Percentiles rank a stretch among this genome's conserved stretches.
Evolutionary conservation across 2,797 vertebrate genomes (phyloP).

Genomic region (Manis crassicaudata): DNA sequence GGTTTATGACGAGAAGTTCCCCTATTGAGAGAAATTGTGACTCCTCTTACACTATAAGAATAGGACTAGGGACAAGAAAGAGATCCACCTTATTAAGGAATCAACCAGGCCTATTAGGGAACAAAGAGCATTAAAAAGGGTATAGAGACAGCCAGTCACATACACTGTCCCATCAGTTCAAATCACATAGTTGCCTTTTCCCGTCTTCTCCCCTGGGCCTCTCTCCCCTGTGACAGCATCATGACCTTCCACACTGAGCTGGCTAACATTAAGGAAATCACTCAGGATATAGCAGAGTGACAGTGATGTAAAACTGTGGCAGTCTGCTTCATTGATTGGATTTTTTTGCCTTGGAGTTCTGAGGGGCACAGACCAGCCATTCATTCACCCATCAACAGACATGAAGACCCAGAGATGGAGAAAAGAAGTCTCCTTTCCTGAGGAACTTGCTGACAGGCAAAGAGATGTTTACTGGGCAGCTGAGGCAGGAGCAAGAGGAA

Average conservation of each 20-base stretch:
- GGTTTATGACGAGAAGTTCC: not conserved
- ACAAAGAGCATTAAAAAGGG: not conserved
- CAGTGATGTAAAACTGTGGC: not conserved
- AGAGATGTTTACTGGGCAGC: not conserved
- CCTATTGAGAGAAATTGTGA: not conserved
- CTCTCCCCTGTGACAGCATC: not conserved
- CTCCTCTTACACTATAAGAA: constrained; percentile 17
- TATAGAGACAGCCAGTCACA: not conserved
- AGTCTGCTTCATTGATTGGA: not conserved
- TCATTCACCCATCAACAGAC: not conserved
- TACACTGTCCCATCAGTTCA: not conserved
- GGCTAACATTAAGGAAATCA: not conserved
- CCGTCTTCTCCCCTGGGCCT: not conserved
- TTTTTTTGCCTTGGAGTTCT: not conserved
- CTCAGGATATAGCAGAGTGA: not conserved
- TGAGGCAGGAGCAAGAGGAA: not conserved
- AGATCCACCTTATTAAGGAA: not conserved
- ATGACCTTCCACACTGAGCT: not conserved
- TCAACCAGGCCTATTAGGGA: not conserved
- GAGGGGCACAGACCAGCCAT: not conserved
- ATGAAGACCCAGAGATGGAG: not conserved
- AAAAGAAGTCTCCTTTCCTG: not conserved
- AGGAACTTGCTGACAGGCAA: not conserved
- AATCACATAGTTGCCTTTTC: not conserved
- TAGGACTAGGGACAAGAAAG: not conserved